phyloP scores from a whole-genome alignment of 2,797 vertebrate genomes.

The Catamblyrhynchus diadema region DNA sequence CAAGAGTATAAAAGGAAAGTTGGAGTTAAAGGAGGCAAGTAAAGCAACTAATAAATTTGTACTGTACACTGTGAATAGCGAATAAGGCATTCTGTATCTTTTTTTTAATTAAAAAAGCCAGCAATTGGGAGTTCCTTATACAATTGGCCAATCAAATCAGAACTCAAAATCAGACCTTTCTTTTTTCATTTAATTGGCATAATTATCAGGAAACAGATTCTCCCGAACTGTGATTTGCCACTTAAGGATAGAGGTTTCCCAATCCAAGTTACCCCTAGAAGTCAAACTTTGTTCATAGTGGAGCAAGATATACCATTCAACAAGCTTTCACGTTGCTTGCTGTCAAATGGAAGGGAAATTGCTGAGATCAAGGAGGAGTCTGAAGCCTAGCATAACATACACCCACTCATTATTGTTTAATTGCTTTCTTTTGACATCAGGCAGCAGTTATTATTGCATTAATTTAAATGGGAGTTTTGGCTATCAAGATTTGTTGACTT shows the following conservation, averaged over 20 bases:
- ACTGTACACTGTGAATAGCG: background rate
- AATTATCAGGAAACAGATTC: constrained; percentile 9
- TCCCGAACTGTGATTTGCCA: constrained; percentile 34
- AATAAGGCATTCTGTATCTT: background rate
- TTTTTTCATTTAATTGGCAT: too few relatives aligned
- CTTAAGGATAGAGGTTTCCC: background rate
- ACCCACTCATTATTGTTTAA: constrained; percentile 82
- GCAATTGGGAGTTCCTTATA: constrained; percentile 26
- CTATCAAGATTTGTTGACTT: constrained; percentile 81
- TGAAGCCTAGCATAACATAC: constrained; percentile 77
- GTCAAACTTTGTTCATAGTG: constrained; percentile 52
- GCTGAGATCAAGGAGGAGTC: constrained; percentile 82
- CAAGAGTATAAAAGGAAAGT: background rate
- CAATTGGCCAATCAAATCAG: too few relatives aligned
- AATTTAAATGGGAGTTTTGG: constrained; percentile 81
- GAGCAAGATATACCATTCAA: constrained; percentile 77
- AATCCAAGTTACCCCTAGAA: constrained; percentile 29
- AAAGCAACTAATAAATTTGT: constrained; percentile 4
- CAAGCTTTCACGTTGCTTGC: constrained; percentile 81
- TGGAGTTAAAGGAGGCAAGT: background rate
- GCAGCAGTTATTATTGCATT: constrained; percentile 80
- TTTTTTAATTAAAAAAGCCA: background rate
- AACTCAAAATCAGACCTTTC: too few relatives aligned
- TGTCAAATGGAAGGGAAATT: constrained; percentile 82
- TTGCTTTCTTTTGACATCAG: constrained; percentile 80